Evolutionary conservation across 2,797 vertebrate species (phyloP).

Genomic region (Cuculus canorus): DNA sequence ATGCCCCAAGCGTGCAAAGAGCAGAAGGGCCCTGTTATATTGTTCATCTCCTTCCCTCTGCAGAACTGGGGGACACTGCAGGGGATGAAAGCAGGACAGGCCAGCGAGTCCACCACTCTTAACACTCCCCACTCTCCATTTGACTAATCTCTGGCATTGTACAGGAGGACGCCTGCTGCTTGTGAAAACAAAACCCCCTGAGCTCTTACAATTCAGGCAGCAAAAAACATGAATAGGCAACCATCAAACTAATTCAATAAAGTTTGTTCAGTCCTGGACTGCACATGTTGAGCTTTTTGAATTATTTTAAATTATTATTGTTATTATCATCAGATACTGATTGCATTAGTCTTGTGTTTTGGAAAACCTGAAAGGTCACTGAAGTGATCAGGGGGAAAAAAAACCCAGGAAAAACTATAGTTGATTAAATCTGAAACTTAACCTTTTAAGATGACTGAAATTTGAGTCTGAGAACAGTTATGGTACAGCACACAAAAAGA

Average conservation of each 20-base stretch:
- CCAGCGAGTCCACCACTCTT: accelerated
- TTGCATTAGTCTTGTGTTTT: neutral
- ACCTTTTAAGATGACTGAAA: constrained; percentile 1
- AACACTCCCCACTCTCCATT: neutral
- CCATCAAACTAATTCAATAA: neutral
- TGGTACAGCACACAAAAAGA: neutral
- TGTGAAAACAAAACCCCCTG: constrained; percentile 12
- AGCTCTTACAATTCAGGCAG: neutral
- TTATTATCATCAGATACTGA: neutral
- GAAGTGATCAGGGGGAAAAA: neutral
- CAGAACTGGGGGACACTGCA: neutral
- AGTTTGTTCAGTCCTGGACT: neutral
- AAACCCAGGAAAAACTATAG: neutral
- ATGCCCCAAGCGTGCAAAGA: accelerated
- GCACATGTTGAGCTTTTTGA: neutral
- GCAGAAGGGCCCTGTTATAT: accelerated
- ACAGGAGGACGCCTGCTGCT: neutral
- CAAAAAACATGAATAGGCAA: neutral
- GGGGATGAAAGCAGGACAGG: neutral
- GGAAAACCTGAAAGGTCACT: neutral
- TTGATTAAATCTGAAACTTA: neutral
- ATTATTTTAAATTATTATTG: neutral
- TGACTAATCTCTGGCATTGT: neutral
- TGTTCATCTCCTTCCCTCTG: neutral
- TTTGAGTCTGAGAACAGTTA: neutral